Conservation (phyloP, 2,113 vertebrate genomes). For the Mastomys coucha region DNA sequence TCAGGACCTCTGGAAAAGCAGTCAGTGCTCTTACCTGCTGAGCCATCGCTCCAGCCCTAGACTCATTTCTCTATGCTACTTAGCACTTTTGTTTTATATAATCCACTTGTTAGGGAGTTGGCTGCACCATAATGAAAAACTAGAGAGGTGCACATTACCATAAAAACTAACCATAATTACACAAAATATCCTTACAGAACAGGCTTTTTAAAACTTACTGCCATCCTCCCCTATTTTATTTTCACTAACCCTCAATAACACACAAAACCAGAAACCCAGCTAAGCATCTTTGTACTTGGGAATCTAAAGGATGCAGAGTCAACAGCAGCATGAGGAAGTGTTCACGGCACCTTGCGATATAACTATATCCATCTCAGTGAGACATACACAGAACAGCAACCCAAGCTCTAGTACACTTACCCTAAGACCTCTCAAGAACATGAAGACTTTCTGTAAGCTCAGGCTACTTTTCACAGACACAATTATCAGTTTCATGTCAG, state of each 20-base stretch:
- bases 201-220: background rate
- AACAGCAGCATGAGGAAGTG: background rate
- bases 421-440: conserved; percentile 12
- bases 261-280: background rate
- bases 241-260: background rate
- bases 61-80: background rate
- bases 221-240: background rate
- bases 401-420: background rate
- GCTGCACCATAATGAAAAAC: background rate
- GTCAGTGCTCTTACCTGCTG: too few species aligned
- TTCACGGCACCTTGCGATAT: too few species aligned
- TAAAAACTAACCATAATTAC: background rate
- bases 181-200: background rate
- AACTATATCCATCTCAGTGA: background rate
- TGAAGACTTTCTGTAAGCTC: conserved; percentile 23
- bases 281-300: background rate
- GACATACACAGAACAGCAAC: background rate
- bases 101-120: background rate
- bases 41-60: background rate
- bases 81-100: conserved; percentile 26
- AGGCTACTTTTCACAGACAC: background rate
- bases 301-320: background rate
- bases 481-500: background rate
- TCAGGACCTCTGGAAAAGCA: too few species aligned
- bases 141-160: background rate